Evolutionary conservation across 2,797 vertebrate species (phyloP).

Genomic region (Melanotaenia pygmaea): DNA sequence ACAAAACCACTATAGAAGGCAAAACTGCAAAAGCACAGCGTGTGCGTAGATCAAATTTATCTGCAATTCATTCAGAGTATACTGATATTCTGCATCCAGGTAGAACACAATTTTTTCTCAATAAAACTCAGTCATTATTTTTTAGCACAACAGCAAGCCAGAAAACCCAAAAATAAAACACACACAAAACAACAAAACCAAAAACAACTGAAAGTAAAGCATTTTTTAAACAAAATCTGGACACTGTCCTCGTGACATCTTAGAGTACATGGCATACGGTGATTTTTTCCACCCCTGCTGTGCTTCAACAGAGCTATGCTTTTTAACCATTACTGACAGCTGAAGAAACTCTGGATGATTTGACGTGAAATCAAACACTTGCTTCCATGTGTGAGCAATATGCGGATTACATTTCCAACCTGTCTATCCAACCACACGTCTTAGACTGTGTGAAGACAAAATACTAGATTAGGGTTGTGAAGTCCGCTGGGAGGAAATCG

Average conservation of each 20-base stretch:
- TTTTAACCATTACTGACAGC: slow-evolving; percentile 41
- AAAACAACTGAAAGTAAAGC: neutral
- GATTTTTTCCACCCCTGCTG: slow-evolving; percentile 16
- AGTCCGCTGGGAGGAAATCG: slow-evolving; percentile 49
- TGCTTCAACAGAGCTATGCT: slow-evolving; percentile 17
- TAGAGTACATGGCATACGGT: slow-evolving; percentile 6
- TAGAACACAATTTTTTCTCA: slow-evolving; percentile 48
- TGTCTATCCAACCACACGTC: slow-evolving; percentile 24
- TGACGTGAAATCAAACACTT: slow-evolving; percentile 34
- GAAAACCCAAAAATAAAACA: slow-evolving; percentile 17
- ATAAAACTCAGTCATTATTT: slow-evolving; percentile 35
- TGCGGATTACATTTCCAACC: slow-evolving; percentile 26
- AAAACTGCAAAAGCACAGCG: slow-evolving; percentile 20
- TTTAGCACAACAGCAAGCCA: slow-evolving; percentile 14
- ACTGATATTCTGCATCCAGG: slow-evolving; percentile 55
- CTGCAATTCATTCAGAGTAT: slow-evolving; percentile 43
- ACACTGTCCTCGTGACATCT: neutral
- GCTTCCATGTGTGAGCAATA: slow-evolving; percentile 28
- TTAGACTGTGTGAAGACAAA: slow-evolving; percentile 28
- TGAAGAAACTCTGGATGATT: slow-evolving; percentile 16
- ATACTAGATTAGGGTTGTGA: slow-evolving; percentile 23
- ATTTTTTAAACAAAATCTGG: slow-evolving; percentile 1
- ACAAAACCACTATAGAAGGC: slow-evolving; percentile 20
- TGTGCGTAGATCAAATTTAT: slow-evolving; percentile 40
- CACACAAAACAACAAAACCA: neutral